These are phyloP conservation scores for Laspeyria flexula DNA, from an alignment of 2,888 invertebrate genomes.

Conservation along the genomic window DNA sequence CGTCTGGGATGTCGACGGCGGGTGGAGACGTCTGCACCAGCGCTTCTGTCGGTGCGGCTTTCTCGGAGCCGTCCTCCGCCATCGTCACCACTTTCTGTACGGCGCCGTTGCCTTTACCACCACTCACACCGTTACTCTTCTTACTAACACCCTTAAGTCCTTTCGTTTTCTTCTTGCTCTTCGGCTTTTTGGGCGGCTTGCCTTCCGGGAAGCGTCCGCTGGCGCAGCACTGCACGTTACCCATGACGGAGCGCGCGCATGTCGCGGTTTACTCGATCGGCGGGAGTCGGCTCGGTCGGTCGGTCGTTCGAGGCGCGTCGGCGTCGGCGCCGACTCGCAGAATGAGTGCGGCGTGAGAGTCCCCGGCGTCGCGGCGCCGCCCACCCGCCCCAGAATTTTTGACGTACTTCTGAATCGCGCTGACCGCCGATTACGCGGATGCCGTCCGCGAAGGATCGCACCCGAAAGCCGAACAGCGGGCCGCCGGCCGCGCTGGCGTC, in stretches of 20 bases:
- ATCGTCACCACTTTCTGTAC: conserved; percentile 67
- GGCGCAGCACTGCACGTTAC: conserved; percentile 86
- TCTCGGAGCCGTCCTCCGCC: conserved; percentile 73
- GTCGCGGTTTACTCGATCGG: conserved; percentile 77
- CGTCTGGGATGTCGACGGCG: conserved; percentile 42
- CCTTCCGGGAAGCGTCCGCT: conserved; percentile 77
- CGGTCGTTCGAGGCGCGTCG: conserved; percentile 84
- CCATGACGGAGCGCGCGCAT: conserved; percentile 83
- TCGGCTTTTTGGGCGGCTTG: conserved; percentile 70
- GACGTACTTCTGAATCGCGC: conserved; percentile 75
- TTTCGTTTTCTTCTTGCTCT: conserved; percentile 65
- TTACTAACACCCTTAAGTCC: conserved; percentile 61
- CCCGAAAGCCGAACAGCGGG: conserved; percentile 83
- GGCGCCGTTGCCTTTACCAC: conserved; percentile 68
- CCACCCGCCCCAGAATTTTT: conserved; percentile 80
- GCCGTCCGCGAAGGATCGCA: conserved; percentile 83
- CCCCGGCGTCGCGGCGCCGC: conserved; percentile 72
- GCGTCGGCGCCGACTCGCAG: conserved; percentile 84
- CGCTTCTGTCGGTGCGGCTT: conserved; percentile 64
- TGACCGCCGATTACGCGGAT: conserved; percentile 84
- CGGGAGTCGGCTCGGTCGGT: conserved; percentile 81
- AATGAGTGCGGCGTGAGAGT: conserved; percentile 74
- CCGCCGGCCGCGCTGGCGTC: conserved; percentile 82
- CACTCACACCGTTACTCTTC: conserved; percentile 73
- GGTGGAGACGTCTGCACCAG: conserved; percentile 59